Base-by-base conservation (phyloP, 2,888 invertebrate species). In the Pelosia muscerda region DNA sequence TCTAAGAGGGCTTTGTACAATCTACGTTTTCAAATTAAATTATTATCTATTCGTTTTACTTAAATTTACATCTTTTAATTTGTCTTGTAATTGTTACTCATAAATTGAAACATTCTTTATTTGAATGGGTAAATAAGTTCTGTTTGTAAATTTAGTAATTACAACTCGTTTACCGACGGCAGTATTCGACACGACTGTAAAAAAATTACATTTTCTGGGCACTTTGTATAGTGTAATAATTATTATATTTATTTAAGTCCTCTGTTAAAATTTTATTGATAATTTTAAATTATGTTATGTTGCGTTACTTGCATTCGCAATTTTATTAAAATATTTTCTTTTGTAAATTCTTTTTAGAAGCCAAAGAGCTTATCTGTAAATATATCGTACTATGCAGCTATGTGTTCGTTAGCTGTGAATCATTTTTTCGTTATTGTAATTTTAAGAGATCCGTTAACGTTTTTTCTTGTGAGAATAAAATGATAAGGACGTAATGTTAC, bases 401-500 rank as follows among this genome's bases (percentile, higher is more conserved):
- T 79, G 79, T 78, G 84, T 82, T 78, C 71, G 73, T 79, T 84
- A 86, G 92, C 89, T 91, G 92, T 81, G 82, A 81, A 83, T 85
- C 89, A 91, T 89, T 89, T 81, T 91, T 94, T 92, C 94, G 94
- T 94, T 95, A 90, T 90, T 90, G 92, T 94, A 93, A 92, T 95
- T 93, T 89, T 93, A 95, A 93, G 93, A 90, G 84, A 94, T 94
- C 94, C 95, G 95, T 95, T 95, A 94, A 95, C 95, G 94, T 95
- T 95, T 95, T 93, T 89, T 93, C 93, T 94, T 92, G 93, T 94
- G 94, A 90, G 93, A 95, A 94, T 94, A 93, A 92, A 92, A 89
- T 90, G 90, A 84, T 87, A 85, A 85, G 86, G 85, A 89, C 86
- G 86, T 85, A 82, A 80, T 75, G n/a, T 34, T 26, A 59, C 83